Conservation (phyloP, 2,888 invertebrate genomes). For the Merodon equestris region DNA sequence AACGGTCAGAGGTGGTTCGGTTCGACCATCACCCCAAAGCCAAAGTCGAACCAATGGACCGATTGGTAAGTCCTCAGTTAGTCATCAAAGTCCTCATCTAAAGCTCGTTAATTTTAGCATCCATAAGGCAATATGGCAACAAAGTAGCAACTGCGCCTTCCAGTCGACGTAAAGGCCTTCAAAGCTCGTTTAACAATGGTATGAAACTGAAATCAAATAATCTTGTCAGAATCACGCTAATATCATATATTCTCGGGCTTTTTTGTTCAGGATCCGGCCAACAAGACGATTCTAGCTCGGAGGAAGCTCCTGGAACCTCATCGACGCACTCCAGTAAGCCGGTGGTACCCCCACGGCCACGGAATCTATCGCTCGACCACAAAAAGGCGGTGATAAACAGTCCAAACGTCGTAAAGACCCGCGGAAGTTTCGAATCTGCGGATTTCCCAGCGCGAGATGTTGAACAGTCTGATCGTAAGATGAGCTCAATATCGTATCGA, state of each 20-base stretch:
- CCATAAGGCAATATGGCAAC: slow-evolving; percentile 75
- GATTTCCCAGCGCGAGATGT: slow-evolving; percentile 73
- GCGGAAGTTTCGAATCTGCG: slow-evolving; percentile 72
- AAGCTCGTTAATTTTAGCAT: slow-evolving; percentile 69
- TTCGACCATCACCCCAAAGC: slow-evolving; percentile 90
- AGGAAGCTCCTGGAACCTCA: slow-evolving; percentile 80
- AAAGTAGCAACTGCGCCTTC: slow-evolving; percentile 78
- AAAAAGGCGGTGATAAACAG: slow-evolving; percentile 75
- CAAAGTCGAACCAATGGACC: slow-evolving; percentile 85
- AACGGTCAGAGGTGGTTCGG: slow-evolving; percentile 81
- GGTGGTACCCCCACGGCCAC: slow-evolving; percentile 83
- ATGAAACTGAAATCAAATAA: too few relatives aligned
- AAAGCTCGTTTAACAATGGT: slow-evolving; percentile 86
- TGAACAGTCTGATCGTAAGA: slow-evolving; percentile 73
- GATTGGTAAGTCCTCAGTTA: slow-evolving; percentile 70
- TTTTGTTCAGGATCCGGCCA: slow-evolving; percentile 50
- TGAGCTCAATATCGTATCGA: neutral
- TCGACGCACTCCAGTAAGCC: slow-evolving; percentile 79
- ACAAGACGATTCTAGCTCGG: slow-evolving; percentile 90
- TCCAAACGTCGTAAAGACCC: slow-evolving; percentile 72
- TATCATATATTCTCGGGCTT: slow-evolving; percentile 73
- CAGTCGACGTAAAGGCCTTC: slow-evolving; percentile 81
- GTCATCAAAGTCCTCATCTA: slow-evolving; percentile 59
- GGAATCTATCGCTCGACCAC: slow-evolving; percentile 84
- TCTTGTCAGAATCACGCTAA: neutral